Evolutionary conservation across 2,888 invertebrate genomes (phyloP), one percentile per base, ranked within the genome.

Genomic region (Cantharis rustica): DNA sequence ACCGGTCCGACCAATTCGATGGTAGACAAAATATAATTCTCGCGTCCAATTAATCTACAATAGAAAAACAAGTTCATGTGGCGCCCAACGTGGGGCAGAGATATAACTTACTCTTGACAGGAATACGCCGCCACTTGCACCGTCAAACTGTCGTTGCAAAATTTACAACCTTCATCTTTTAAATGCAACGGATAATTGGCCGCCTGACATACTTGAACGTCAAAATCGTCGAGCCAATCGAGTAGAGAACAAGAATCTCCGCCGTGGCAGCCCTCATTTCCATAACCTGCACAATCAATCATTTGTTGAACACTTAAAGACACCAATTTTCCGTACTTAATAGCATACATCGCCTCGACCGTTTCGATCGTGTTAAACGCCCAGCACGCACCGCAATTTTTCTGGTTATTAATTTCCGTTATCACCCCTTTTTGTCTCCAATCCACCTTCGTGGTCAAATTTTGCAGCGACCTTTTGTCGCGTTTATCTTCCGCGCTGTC

Each of bases 371-470:
- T 92, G 84, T 95, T 94, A 87, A 95, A 95, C 0, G 96, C 96
- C 95, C 96, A 96, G 86, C 96, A 96, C 0, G 95, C 96, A 1
- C 96, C 96, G 87, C 96, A 96, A 10, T 90, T 83, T 11, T 92
- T 92, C 87, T 96, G 96, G 86, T 93, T 92, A 72, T 91, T 90
- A 0, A 96, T 91, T 0, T 91, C 88, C 1, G 93, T 91, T 1
- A 96, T 89, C 10, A 93, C 91, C 23, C 92, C 92, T 83, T 92
- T 91, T 86, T 81, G 93, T 70, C 87, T 82, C 87, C 87, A 88
- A 79, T 88, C 88, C n/a, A 88, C 76, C 81, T 84, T 86, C 72
- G 75, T 31, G 3, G 87, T 86, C 23, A 87, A 26, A 72, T 78
- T 75, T 20, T 47, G 72, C 27, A 68, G 1, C 7, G 68, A 10